phyloP scores from a whole-genome alignment of 2,797 vertebrate species.

The Petrocephalus sullivani region DNA sequence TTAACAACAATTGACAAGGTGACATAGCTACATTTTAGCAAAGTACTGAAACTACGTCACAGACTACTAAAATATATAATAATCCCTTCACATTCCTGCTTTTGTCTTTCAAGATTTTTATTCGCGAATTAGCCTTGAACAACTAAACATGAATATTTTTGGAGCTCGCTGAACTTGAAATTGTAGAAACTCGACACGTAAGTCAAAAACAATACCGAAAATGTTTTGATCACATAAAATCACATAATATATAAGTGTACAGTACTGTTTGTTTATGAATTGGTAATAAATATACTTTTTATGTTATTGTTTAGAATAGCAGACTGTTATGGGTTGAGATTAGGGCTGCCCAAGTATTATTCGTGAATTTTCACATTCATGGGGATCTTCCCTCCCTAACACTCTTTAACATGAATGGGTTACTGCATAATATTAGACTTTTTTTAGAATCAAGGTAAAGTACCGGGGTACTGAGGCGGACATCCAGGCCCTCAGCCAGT shows the following conservation, averaged over 20 bases:
- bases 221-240: not conserved
- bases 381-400: not conserved
- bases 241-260: not conserved
- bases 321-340: not conserved
- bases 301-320: not conserved
- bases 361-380: not conserved
- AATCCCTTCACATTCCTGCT: not conserved
- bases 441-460: not conserved
- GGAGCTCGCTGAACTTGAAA: not conserved
- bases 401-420: not conserved
- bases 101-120: not conserved
- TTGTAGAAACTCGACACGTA: not conserved
- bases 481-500: conserved; percentile 81
- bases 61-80: not conserved
- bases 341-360: not conserved
- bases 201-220: not conserved
- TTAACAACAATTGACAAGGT: not conserved
- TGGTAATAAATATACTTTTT: not conserved
- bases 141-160: not conserved
- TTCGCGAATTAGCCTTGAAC: not conserved
- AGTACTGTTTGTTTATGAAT: not conserved
- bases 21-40: not conserved
- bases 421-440: not conserved
- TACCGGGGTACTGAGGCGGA: conserved; percentile 73
- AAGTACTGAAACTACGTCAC: not conserved